Conservation (phyloP, 2,113 vertebrate species). For the Odontophorus gujanensis region DNA sequence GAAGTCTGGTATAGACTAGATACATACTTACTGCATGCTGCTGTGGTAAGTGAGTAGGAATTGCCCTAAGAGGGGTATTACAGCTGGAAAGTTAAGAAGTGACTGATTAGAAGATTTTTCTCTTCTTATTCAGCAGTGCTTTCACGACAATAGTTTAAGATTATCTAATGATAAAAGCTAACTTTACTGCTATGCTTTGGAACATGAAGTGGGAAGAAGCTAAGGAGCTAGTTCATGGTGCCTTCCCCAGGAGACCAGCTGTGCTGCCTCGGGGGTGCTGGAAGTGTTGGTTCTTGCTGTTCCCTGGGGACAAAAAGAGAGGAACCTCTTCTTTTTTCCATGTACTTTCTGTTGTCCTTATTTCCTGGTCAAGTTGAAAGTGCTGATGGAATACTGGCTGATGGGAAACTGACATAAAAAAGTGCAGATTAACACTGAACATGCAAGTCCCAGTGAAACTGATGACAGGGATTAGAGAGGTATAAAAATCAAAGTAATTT, state of each 20-base stretch:
- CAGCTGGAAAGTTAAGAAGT: not conserved
- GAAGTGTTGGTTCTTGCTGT: not conserved
- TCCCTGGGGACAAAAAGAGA: not conserved
- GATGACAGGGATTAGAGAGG: not conserved
- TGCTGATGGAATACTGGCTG: not conserved
- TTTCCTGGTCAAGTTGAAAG: not conserved
- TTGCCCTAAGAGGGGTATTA: not conserved
- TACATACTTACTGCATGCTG: not conserved
- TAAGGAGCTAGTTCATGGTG: rapidly evolving
- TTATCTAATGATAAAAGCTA: not conserved
- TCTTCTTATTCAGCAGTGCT: not conserved
- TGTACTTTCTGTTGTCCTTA: not conserved
- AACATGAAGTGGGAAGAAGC: not conserved
- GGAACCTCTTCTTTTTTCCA: not conserved
- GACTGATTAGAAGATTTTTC: not conserved
- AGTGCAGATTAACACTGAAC: not conserved
- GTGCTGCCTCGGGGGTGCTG: rapidly evolving
- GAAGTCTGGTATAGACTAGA: not conserved
- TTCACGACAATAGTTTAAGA: not conserved
- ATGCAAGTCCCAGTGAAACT: not conserved
- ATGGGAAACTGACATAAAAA: not conserved
- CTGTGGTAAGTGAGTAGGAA: not conserved
- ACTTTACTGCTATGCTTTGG: not conserved
- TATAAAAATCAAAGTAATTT: not conserved
- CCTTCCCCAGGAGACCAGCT: not conserved